These are phyloP conservation scores for Phylloscopus trochilus DNA, from an alignment of 2,113 vertebrate genomes.

Conservation along the genomic window DNA sequence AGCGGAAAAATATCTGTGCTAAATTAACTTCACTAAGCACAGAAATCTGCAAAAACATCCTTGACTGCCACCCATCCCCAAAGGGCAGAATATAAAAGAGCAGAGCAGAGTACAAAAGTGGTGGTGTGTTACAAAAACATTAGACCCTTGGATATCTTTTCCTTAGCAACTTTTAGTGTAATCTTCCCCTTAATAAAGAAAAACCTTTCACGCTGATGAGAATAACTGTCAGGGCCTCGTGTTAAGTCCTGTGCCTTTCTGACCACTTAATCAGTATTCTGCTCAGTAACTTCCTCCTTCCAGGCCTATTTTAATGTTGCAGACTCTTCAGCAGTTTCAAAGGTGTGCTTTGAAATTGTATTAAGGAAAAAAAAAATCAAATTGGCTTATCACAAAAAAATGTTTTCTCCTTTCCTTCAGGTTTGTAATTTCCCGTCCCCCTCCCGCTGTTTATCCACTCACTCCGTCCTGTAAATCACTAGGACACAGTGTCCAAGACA, in stretches of 20 bases:
- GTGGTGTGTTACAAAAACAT: not conserved
- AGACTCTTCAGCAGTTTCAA: not conserved
- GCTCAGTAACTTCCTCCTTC: not conserved
- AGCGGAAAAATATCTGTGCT: not conserved
- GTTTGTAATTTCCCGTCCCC: not conserved
- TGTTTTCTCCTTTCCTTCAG: not conserved
- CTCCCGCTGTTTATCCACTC: not conserved
- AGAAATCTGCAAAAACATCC: not conserved
- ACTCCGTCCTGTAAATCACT: not conserved
- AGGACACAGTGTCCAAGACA: not conserved
- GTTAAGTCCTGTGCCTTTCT: not conserved
- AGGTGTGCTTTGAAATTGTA: not conserved
- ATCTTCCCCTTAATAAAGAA: not conserved
- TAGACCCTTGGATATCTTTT: not conserved
- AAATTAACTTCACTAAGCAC: not conserved
- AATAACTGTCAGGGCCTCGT: not conserved
- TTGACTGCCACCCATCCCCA: not conserved
- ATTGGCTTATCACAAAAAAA: not conserved
- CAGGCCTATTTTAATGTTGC: not conserved
- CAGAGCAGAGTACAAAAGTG: not conserved
- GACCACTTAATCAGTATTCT: not conserved
- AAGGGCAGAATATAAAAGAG: not conserved
- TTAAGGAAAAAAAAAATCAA: not conserved
- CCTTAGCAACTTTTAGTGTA: not conserved
- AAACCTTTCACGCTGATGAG: not conserved